Evolutionary conservation across 2,797 vertebrate species (phyloP).

Genomic region (Melopsittacus undulatus): DNA sequence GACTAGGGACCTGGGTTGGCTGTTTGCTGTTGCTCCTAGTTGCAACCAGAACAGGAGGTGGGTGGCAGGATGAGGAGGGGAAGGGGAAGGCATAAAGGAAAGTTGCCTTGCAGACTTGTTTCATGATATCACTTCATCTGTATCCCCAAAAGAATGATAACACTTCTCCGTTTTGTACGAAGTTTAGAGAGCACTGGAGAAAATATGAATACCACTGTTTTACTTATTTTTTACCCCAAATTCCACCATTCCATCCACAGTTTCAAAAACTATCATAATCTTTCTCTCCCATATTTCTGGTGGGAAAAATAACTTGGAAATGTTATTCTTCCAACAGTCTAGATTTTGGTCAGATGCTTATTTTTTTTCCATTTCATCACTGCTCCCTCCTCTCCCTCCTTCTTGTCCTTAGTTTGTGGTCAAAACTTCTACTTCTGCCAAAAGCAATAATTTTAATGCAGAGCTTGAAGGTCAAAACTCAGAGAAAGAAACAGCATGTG

Average conservation of each 20-base stretch:
- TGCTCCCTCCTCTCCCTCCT: neutral
- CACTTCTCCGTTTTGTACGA: neutral
- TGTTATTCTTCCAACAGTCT: conserved; percentile 49
- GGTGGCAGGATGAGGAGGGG: neutral
- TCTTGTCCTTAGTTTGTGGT: conserved; percentile 27
- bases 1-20: neutral
- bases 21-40: neutral
- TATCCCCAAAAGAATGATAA: neutral
- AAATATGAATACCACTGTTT: neutral
- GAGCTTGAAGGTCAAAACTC: conserved; percentile 56
- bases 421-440: conserved; percentile 53
- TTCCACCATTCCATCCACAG: neutral
- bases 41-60: rapidly evolving
- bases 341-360: conserved; percentile 47
- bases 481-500: neutral
- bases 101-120: neutral
- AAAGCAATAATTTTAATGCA: conserved; percentile 49
- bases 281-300: conserved; percentile 39
- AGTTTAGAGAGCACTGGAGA: neutral
- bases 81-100: neutral
- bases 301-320: conserved; percentile 38
- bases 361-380: conserved; percentile 57
- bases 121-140: neutral
- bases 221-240: neutral
- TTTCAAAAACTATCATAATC: neutral